Evolutionary conservation across 92 coral and sea anemone genomes (phyloP).

Genomic region (Palythoa heliodiscus): DNA sequence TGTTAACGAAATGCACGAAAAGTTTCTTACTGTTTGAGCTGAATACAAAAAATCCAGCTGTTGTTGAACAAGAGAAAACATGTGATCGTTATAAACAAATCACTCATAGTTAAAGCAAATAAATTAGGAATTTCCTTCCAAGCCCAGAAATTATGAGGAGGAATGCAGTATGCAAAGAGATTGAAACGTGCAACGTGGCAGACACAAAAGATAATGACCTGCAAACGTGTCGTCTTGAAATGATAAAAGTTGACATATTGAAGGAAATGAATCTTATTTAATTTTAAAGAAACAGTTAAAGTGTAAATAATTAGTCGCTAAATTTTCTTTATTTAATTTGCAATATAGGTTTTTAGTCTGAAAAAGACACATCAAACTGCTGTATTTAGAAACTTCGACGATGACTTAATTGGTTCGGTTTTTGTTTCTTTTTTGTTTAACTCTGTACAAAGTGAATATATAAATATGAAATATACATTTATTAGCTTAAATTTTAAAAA

Average conservation of each 20-base stretch:
- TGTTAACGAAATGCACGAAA: neutral
- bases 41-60: neutral
- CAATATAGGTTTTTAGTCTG: too few relatives aligned
- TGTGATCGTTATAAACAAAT: conserved; percentile 9
- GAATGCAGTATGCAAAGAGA: conserved; percentile 25
- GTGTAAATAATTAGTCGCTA: neutral
- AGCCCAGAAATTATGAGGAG: conserved; percentile 25
- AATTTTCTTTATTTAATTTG: too few relatives aligned
- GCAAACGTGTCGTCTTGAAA: neutral
- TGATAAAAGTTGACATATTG: conserved; percentile 9
- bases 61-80: neutral
- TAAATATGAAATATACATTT: too few relatives aligned
- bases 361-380: too few relatives aligned
- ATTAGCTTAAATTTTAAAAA: too few relatives aligned
- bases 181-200: conserved; percentile 4
- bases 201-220: neutral
- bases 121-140: conserved; percentile 5
- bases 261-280: conserved; percentile 8
- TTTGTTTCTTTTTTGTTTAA: too few relatives aligned
- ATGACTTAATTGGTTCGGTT: too few relatives aligned
- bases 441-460: too few relatives aligned
- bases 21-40: neutral
- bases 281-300: neutral
- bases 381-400: too few relatives aligned
- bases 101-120: conserved; percentile 12